Base-by-base conservation (phyloP, 2,888 invertebrate genomes). In the Calameuta filiformis region DNA sequence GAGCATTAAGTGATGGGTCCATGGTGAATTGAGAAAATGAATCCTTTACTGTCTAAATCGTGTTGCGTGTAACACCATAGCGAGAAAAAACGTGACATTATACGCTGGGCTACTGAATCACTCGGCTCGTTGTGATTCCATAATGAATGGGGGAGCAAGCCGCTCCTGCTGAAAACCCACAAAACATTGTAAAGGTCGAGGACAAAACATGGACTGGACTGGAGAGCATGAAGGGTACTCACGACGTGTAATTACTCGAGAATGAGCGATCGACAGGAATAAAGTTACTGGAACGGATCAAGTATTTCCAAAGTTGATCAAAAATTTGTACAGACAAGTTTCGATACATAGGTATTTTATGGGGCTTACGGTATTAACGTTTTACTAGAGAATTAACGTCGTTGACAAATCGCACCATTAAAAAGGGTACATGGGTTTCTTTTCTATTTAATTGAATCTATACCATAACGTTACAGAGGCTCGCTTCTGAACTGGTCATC, bases 401-500 rank as follows among this genome's bases (percentile, higher is more conserved):
- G 9, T 56, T 9, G 9, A 23, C 23, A 56, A 23, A 23, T 9
- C 23, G 15, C 4, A 56, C 23, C 56, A 56, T 23, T 56, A 23
- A 9, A 56, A 56, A 56, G 23, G 23, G 1, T 56, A 56, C 56
- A 3, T 23, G 56, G 1, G 23, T 56, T 9, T 56, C 2, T 56
- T 56, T 23, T 56, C 56, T 56, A 23, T 56, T 23, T 56, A 56
- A 56, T 23, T 56, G 9, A 56, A 56, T 56, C 15, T 56, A 56
- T 12, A 37, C 37, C 2, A 37, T 56, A 56, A 23, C 56, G 23
- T 87, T 85, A 35, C 87, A 94, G 94, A 92, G 93, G 81, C 91
- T 94, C 77, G 93, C 93, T 71, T 92, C 92, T 75, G 94, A 95
- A 85, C 83, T 95, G 79, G 93, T 93, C 75, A 89, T 95, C 80